Base-by-base conservation (phyloP, 2,797 vertebrate genomes). In the Otolemur crassicaudatus region DNA sequence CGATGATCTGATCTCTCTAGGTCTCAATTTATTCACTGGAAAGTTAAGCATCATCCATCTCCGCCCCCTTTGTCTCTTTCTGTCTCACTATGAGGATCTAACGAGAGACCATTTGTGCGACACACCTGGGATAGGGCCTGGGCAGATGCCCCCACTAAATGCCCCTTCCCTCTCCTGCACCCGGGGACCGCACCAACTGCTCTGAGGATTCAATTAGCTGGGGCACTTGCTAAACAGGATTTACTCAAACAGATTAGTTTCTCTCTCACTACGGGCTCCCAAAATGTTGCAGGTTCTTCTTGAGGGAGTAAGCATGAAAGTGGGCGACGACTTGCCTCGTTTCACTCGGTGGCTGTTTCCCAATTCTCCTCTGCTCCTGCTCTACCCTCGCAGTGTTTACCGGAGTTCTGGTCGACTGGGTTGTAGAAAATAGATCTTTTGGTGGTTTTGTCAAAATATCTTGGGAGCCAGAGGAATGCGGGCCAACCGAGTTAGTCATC, bases 361-460 rank as follows among this genome's bases (percentile, higher is more conserved):
- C 29, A 4, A 0, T 72, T 88, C 58, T 63, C 79, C n/a, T 19
- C 12, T 14, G 94, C 25, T 5, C 7, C 19, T 31, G 67, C 80
- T 37, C 63, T 23, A 1, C 80, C 40, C 29, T 19, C 13, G 29
- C 31, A 27, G 46, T 20, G 43, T 93, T 77, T 37, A 49, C 31
- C 82, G 4, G 0, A 9, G 37, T 73, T 76, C 80, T 65, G 90
- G 72, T 0, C 0, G 9, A 10, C 2, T 53, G 49, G 3, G 3
- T 0, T 69, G 67, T 25, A 95, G 92, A 86, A 97, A 88, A 97
- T 40, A 91, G 92, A 91, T 63, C 72, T 70, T 95, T 93, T 81
- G 97, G 89, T 96, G 94, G 92, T 94, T 97, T 83, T 82, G 69
- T 80, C 53, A n/a, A 90, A 83, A 43, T 87, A 75, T 90, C 79